A percentile compares a stretch with the other conserved stretches of the same genome.
These are phyloP conservation scores for Eulemur coronatus DNA, from an alignment of 2,797 vertebrate species.

Conservation along the genomic window DNA sequence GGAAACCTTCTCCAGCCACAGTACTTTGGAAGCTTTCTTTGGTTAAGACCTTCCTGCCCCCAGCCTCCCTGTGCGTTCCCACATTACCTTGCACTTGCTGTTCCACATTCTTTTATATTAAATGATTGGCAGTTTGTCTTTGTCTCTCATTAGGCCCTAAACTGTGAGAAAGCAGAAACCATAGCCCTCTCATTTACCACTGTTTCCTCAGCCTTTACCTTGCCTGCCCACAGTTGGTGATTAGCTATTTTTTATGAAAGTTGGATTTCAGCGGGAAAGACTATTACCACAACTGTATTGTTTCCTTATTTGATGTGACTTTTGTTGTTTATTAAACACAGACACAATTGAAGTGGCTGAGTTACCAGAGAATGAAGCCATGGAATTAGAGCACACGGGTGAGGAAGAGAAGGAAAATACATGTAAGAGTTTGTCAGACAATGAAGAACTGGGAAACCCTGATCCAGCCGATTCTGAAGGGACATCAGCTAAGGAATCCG, in stretches of 20 bases:
- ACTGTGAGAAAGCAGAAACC: not conserved
- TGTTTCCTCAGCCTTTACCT: not conserved
- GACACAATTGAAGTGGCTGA: conserved; percentile 73
- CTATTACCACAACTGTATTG: not conserved
- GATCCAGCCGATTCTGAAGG: not conserved
- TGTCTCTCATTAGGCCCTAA: not conserved
- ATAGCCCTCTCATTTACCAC: not conserved
- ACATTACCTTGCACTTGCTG: not conserved
- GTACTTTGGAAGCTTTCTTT: not conserved
- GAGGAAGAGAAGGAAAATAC: conserved; percentile 71
- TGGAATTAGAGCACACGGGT: conserved; percentile 83
- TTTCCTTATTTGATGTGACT: not conserved
- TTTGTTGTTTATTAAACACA: conserved; percentile 69
- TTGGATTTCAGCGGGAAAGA: not conserved
- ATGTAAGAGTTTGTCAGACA: conserved; percentile 16
- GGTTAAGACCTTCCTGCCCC: not conserved
- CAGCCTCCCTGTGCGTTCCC: not conserved
- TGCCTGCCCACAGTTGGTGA: not conserved
- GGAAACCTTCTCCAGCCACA: not conserved
- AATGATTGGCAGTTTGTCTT: not conserved
- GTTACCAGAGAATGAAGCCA: conserved; percentile 78
- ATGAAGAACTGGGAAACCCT: not conserved
- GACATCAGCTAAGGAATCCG: not conserved
- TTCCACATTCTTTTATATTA: not conserved
- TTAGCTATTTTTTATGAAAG: not conserved